These are phyloP conservation scores for Drosophila rellima DNA, from an alignment of 2,888 invertebrate genomes.

Conservation along the genomic window DNA sequence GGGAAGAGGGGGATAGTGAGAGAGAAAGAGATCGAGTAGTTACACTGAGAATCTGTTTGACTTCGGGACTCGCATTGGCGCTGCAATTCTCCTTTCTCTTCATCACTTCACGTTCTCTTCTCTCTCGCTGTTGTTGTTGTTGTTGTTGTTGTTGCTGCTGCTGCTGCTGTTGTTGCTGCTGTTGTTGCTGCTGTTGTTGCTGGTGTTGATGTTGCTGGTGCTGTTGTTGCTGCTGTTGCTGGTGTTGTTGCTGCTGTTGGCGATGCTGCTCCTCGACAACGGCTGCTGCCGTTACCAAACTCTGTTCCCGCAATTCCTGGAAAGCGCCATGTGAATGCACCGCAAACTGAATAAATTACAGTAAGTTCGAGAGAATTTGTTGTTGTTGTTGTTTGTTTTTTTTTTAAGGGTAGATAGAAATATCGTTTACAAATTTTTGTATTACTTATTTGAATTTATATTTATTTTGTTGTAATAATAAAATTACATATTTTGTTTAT, in stretches of 20 bases:
- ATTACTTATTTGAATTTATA: too few relatives aligned
- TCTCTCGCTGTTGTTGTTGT: constrained; percentile 89
- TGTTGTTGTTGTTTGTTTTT: constrained; percentile 43
- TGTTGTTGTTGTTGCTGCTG: constrained; percentile 88
- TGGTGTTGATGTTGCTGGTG: constrained; percentile 89
- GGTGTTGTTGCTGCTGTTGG: constrained; percentile 63
- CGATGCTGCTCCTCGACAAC: constrained; percentile 90
- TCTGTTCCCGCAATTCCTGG: constrained; percentile 95
- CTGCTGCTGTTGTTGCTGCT: constrained; percentile 88
- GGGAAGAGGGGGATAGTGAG: neutral
- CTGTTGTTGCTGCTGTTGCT: constrained; percentile 88
- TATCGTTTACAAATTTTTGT: too few relatives aligned
- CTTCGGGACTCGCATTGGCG: constrained; percentile 98
- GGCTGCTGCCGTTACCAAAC: constrained; percentile 85
- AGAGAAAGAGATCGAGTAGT: constrained; percentile 27
- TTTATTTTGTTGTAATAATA: too few relatives aligned
- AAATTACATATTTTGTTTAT: too few relatives aligned
- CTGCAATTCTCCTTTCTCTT: constrained; percentile 98
- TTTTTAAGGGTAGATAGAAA: too few relatives aligned
- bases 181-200: constrained; percentile 90
- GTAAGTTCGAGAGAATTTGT: constrained; percentile 78
- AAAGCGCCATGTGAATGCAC: constrained; percentile 86
- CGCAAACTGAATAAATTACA: constrained; percentile 85
- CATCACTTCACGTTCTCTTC: constrained; percentile 94
- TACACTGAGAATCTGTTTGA: constrained; percentile 97